Conservation (phyloP, 1,140 invertebrate genomes). For the Pollicipes pollicipes region DNA sequence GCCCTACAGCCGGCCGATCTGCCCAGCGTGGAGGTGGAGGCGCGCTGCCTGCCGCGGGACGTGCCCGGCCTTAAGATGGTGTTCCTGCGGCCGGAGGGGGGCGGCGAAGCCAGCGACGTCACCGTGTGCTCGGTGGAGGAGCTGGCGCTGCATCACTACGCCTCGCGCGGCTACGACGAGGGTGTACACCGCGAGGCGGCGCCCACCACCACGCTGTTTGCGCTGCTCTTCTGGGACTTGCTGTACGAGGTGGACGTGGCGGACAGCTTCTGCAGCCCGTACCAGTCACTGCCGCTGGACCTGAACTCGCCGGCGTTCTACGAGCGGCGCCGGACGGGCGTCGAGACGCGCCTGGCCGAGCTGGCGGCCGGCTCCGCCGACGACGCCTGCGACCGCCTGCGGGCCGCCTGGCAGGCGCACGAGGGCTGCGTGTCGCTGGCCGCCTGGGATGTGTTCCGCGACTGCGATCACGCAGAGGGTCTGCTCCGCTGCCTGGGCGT, state of each 20-base stretch:
- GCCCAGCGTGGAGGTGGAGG: slow-evolving; percentile 4
- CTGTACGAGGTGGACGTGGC: slow-evolving; percentile 40
- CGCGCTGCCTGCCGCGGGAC: slow-evolving; percentile 15
- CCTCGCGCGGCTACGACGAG: slow-evolving; percentile 27
- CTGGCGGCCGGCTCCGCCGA: slow-evolving; percentile 27
- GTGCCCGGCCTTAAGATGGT: slow-evolving; percentile 22
- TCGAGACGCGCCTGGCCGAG: slow-evolving; percentile 35
- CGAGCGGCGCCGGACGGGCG: slow-evolving; percentile 33
- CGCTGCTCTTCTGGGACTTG: slow-evolving; percentile 55
- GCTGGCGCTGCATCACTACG: slow-evolving; percentile 33
- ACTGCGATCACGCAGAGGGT: slow-evolving; percentile 29
- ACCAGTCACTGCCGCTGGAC: slow-evolving; percentile 49
- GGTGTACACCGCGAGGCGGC: slow-evolving; percentile 51
- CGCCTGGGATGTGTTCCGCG: slow-evolving; percentile 33
- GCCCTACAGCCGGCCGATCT: background rate
- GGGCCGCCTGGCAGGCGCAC: slow-evolving; percentile 28
- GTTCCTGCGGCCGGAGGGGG: slow-evolving; percentile 17
- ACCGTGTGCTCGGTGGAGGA: slow-evolving; percentile 32
- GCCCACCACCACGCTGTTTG: slow-evolving; percentile 42
- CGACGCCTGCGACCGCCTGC: slow-evolving; percentile 28
- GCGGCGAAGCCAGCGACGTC: slow-evolving; percentile 21
- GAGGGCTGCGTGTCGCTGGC: slow-evolving; percentile 30
- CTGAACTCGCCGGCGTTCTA: slow-evolving; percentile 44
- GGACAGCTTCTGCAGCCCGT: slow-evolving; percentile 44
- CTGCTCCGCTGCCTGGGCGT: slow-evolving; percentile 39